These are phyloP conservation scores for Ornithoptera priamus DNA, from an alignment of 2,888 invertebrate genomes.

Conservation along the genomic window DNA sequence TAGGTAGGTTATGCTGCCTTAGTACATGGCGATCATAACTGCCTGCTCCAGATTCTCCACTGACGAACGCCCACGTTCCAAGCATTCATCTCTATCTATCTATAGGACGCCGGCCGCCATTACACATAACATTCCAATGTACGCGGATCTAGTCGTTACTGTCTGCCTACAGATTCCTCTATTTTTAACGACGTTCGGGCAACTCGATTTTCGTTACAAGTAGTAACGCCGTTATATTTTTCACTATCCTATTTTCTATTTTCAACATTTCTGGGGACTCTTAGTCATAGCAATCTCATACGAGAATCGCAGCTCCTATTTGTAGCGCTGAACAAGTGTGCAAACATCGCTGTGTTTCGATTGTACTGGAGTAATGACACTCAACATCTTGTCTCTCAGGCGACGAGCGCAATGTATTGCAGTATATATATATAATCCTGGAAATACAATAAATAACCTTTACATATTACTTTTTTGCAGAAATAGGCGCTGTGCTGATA, in stretches of 20 bases:
- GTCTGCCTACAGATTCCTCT: constrained; percentile 18
- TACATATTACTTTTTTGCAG: too few relatives aligned
- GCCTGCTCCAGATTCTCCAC: constrained; percentile 80
- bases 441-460: too few relatives aligned
- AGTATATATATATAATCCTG: too few relatives aligned
- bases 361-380: too few relatives aligned
- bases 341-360: too few relatives aligned
- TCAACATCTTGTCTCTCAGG: too few relatives aligned
- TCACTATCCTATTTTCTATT: constrained; percentile 23
- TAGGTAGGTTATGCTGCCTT: constrained; percentile 51
- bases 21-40: constrained; percentile 76
- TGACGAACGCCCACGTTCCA: constrained; percentile 68
- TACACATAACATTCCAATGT: constrained; percentile 24
- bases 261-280: background rate
- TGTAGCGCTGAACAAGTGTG: too few relatives aligned
- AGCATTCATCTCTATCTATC: constrained; percentile 50
- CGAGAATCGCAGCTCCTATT: too few relatives aligned
- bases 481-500: too few relatives aligned
- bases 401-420: too few relatives aligned
- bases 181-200: constrained; percentile 24
- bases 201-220: constrained; percentile 21
- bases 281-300: background rate
- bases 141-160: constrained; percentile 19
- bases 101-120: constrained; percentile 32
- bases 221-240: constrained; percentile 27